A percentile compares a stretch with the other conserved stretches of the same genome.
Evolutionary conservation across 2,888 invertebrate species (phyloP).

Genomic region (Sympetrum striolatum): DNA sequence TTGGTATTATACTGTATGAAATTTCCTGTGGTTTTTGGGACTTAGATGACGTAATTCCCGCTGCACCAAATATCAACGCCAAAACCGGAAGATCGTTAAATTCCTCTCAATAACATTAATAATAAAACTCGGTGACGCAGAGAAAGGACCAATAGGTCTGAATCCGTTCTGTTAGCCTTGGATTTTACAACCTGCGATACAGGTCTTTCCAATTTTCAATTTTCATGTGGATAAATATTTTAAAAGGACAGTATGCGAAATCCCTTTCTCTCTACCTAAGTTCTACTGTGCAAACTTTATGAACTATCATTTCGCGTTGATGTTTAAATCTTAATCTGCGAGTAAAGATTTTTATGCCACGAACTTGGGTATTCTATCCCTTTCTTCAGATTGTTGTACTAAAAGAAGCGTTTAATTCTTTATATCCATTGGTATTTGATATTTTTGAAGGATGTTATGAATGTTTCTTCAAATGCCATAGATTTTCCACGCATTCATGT

Average conservation of each 20-base stretch:
- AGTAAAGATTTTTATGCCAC: background rate
- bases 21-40: no score
- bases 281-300: background rate
- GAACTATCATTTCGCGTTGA: background rate
- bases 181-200: background rate
- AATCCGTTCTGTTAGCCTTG: background rate
- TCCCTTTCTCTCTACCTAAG: background rate
- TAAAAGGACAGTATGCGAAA: background rate
- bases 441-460: no score
- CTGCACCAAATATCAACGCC: no score
- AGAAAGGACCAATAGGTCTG: background rate
- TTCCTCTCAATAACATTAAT: background rate
- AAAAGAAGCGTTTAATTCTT: no score
- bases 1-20: no score
- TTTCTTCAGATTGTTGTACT: no score
- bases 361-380: no score
- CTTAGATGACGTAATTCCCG: no score
- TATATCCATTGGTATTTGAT: no score
- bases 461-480: no score
- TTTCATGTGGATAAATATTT: background rate
- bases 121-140: background rate
- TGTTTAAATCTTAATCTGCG: background rate
- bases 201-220: background rate
- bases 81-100: background rate
- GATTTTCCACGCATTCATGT: no score